Evolutionary conservation across 2,113 vertebrate species (phyloP), one percentile per base, ranked within the genome.

Genomic region (Dipodomys ordii): DNA sequence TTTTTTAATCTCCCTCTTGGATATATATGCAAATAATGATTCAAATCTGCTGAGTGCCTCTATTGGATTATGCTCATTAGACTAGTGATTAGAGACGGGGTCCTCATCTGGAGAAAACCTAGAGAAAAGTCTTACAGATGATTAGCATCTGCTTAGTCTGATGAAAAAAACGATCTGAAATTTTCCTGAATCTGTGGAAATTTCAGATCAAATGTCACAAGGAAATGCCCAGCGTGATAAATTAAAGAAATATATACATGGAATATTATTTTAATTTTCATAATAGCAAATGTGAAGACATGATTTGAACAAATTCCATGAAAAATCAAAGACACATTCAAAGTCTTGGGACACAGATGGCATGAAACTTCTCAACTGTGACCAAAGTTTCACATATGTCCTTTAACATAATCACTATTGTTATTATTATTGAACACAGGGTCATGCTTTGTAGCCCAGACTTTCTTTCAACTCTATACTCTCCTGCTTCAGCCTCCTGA

Each of bases 261-360:
- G 46, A 20, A 77, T 80, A 87, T 68, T 80, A 72, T 72, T 95
- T 91, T 68, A 80, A 94, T 72, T 80, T 60, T 65, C 27, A 60
- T 87, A 81, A 46, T 27, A 85, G n/a, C 4, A 30, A 53, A 20
- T 80, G 10, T 88, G 60, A 92, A 7, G 35, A 6, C 7, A 30
- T 77, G 25, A 87, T 88, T 86, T 62, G 85, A 74, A 88, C 15
- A 82, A 77, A 16, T 60, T 65, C 57, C 20, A 74, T 46, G 64
- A 89, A 91, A 80, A 81, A 73, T 16, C 57, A 23, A 83, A 86
- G 49, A 13, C 76, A 88, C 22, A 19, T 46, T 69, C 32, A 73
- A 83, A 76, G 32, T 1, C 65, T 80, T 68, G 35, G 28, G 19
- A 85, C 35, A 64, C 4, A 3, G 30, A 62, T 57, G 15, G 27